A percentile compares a stretch with the other conserved stretches of the same genome.
Conservation (phyloP, 2,797 vertebrate species). For the Arrhamphus sclerolepis region DNA sequence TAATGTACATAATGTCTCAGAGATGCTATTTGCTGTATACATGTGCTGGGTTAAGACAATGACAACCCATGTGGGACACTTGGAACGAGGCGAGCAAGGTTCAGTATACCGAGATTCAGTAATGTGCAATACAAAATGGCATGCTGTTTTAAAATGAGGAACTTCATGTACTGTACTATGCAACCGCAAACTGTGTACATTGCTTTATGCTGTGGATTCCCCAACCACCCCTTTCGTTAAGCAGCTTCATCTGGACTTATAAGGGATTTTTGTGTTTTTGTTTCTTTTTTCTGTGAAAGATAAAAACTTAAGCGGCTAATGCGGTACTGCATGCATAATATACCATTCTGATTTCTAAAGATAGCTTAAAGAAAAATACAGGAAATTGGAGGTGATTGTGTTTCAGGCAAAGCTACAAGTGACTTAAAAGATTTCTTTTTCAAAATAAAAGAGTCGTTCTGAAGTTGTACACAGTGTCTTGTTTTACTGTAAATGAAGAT, state of each 20-base stretch:
- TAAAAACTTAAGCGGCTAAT: constrained; percentile 85
- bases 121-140: constrained; percentile 90
- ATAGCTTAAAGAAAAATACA: constrained; percentile 76
- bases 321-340: constrained; percentile 92
- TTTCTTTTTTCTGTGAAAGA: constrained; percentile 87
- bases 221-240: constrained; percentile 80
- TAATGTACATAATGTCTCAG: constrained; percentile 76
- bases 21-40: constrained; percentile 71
- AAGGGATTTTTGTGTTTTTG: constrained; percentile 77
- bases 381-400: constrained; percentile 84
- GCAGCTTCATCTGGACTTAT: constrained; percentile 84
- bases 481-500: not conserved
- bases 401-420: constrained; percentile 84
- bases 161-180: constrained; percentile 86
- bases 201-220: constrained; percentile 88
- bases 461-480: constrained; percentile 26
- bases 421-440: constrained; percentile 89
- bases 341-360: constrained; percentile 92
- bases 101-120: constrained; percentile 75
- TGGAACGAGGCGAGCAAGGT: constrained; percentile 48
- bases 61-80: constrained; percentile 36
- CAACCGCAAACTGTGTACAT: constrained; percentile 89
- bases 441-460: constrained; percentile 82
- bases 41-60: constrained; percentile 55
- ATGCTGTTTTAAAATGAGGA: constrained; percentile 90